Evolutionary conservation across 2,888 invertebrate genomes (phyloP), one percentile per base, ranked within the genome.

Genomic region (Meteorus colon): DNA sequence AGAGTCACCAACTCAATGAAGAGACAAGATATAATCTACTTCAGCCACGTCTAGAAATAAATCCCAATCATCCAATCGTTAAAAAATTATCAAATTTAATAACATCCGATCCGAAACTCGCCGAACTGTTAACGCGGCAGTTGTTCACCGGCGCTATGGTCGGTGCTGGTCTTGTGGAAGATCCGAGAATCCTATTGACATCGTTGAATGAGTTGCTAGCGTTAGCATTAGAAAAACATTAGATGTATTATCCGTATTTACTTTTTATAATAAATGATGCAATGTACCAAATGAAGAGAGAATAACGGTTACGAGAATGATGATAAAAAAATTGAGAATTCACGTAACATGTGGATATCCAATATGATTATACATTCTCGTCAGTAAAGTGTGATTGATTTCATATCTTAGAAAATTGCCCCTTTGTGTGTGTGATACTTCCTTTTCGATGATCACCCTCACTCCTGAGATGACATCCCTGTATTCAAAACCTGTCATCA

Each of bases 81-180:
- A 96, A 95, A 87, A 97, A 98, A 90, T 91, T 99, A 66, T 92
- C 94, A 86, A 93, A 93, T 83, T 90, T 99, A 76, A 93, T 93
- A 76, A 91, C 92, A 27, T 92, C 91, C 31, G 95, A 99, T 90
- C 93, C 94, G 41, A 94, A 96, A 82, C 90, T 99, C 77, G 98
- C 97, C 0, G 93, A 94, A 81, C 92, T 98, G 83, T 91, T 98
- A 10, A 93, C 95, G 0, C 94, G 97, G 87, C 98, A 98, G 94
- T 89, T 99, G 55, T 98, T 98, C 89, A 94, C 95, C 75, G 98
- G 98, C 89, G 96, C 98, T 0, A 96, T 99, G 96, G 96, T 98
- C 12, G 95, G 96, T 4, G 98, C 98, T 55, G 98, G 98, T 12
- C 92, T 99, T 41, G 93, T 98, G 1, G 95, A 97, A 88, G 98